phyloP scores from a whole-genome alignment of 35 echinoderm and acorn worm genomes.

The Ptychodera flava region DNA sequence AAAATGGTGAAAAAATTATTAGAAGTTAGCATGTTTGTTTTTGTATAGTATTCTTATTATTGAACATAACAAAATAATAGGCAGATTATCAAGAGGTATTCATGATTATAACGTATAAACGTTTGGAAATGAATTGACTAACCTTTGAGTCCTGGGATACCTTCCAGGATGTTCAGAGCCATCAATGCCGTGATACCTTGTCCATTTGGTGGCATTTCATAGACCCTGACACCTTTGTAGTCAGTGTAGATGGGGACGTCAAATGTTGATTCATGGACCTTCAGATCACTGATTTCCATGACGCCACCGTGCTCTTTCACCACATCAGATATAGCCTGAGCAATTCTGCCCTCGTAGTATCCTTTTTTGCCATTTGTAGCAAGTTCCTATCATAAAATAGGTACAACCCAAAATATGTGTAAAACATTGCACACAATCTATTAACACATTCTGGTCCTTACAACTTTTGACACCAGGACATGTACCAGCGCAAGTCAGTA shows the following conservation, averaged over 20 bases:
- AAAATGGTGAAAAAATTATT: too few species aligned
- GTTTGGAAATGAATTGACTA: too few species aligned
- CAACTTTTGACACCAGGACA: too few species aligned
- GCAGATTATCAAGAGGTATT: too few species aligned
- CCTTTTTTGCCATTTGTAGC: slow-evolving; percentile 57
- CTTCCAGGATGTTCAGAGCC: slow-evolving; percentile 78
- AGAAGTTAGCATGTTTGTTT: too few species aligned
- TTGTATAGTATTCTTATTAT: too few species aligned
- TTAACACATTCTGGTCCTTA: too few species aligned
- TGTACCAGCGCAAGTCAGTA: too few species aligned
- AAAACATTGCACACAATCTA: too few species aligned
- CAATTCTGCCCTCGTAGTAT: slow-evolving; percentile 79
- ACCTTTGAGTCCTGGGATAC: neutral
- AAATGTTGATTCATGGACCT: slow-evolving; percentile 42
- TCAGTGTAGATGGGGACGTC: slow-evolving; percentile 60
- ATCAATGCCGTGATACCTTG: slow-evolving; percentile 72
- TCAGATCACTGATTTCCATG: slow-evolving; percentile 63
- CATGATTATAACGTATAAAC: too few species aligned
- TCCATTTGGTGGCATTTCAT: slow-evolving; percentile 82
- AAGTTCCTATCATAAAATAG: slow-evolving; percentile 28
- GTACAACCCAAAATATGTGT: neutral
- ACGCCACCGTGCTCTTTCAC: slow-evolving; percentile 53
- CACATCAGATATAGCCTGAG: slow-evolving; percentile 64
- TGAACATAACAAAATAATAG: too few species aligned
- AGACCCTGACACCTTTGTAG: slow-evolving; percentile 57